phyloP scores from a whole-genome alignment of 2,113 vertebrate species.

The Egretta garzetta region DNA sequence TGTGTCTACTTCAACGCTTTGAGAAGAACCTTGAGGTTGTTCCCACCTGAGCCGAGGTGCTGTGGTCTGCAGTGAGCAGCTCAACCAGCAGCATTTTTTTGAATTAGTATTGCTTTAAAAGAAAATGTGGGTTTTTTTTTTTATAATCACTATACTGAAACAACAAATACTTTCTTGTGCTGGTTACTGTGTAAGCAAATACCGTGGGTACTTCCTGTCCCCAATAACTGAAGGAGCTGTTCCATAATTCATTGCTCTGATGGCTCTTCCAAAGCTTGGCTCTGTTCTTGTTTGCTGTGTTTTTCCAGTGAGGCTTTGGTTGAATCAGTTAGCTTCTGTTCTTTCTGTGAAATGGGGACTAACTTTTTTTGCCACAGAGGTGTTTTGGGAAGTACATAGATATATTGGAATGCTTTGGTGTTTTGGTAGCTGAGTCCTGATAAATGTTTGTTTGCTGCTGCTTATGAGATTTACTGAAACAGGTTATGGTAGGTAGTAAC shows the following conservation, averaged over 20 bases:
- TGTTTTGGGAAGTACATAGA: neutral
- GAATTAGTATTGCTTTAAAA: neutral
- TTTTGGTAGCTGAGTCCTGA: neutral
- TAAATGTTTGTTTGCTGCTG: neutral
- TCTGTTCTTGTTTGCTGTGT: neutral
- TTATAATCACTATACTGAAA: fast-evolving
- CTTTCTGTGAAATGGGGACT: neutral
- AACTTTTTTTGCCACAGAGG: neutral
- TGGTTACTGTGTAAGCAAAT: neutral
- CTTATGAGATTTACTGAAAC: neutral
- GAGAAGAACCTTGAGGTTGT: neutral
- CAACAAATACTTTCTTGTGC: neutral
- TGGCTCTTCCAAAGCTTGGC: neutral
- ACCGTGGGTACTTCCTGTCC: neutral
- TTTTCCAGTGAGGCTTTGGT: neutral
- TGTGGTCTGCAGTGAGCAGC: neutral
- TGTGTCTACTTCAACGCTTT: fast-evolving
- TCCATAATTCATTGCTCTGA: neutral
- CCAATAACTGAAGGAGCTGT: neutral
- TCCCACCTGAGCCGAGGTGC: neutral
- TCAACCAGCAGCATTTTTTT: neutral
- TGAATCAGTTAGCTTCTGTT: neutral
- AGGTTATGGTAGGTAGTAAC: neutral
- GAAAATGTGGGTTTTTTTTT: neutral
- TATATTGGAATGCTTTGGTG: neutral